Conservation (phyloP, 53 echinoderm and acorn worm species). For the Echinometra lucunter region DNA sequence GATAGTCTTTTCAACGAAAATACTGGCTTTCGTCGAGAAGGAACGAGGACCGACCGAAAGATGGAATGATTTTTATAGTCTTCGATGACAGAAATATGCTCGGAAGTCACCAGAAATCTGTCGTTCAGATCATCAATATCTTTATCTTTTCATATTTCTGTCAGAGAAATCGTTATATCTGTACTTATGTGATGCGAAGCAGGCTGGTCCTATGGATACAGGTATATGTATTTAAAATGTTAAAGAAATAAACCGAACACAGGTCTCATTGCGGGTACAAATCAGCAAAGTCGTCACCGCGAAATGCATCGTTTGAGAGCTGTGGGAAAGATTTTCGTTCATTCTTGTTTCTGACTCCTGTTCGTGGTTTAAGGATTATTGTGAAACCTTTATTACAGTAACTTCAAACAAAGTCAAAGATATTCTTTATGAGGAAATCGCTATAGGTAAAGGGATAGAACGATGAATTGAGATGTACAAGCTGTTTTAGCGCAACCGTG, state of each 20-base stretch:
- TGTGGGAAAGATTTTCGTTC: no score
- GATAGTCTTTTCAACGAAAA: neutral
- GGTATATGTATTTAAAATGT: neutral
- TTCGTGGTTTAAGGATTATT: neutral
- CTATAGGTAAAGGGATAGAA: neutral
- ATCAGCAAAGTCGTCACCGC: neutral
- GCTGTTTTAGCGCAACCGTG: neutral
- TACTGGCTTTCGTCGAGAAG: neutral
- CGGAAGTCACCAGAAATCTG: neutral
- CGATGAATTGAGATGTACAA: neutral
- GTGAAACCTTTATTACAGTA: neutral
- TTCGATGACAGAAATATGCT: constrained; percentile 45
- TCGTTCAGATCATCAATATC: constrained; percentile 43
- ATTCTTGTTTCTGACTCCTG: neutral
- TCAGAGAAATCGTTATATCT: constrained; percentile 35
- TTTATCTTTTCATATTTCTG: constrained; percentile 41
- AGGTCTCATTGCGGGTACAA: neutral
- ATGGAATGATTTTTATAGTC: constrained; percentile 1
- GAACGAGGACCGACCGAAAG: neutral
- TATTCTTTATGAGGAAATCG: neutral
- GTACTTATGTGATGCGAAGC: constrained; percentile 12
- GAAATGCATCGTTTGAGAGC: neutral
- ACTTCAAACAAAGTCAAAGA: no score
- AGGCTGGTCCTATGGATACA: neutral
- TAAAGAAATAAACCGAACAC: neutral